Percentiles rank a stretch among this genome's conserved stretches.
phyloP scores from a whole-genome alignment of 2,888 invertebrate species.

The Syritta pipiens region DNA sequence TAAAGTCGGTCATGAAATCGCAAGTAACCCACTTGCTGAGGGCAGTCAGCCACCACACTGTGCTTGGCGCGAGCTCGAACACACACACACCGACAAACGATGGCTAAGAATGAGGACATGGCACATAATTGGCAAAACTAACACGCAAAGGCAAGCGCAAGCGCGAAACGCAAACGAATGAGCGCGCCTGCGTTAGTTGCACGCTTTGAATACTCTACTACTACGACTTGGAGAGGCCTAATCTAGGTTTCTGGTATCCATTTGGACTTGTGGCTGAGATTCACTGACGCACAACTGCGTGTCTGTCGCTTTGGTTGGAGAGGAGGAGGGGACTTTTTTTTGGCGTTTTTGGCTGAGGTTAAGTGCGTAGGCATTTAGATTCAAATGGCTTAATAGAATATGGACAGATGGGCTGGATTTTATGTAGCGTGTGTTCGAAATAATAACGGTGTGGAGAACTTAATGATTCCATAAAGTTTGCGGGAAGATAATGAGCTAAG shows the following conservation, averaged over 20 bases:
- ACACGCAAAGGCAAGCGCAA: conserved; percentile 48
- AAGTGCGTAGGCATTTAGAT: conserved; percentile 34
- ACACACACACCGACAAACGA: too few species aligned
- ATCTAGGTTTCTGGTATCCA: conserved; percentile 63
- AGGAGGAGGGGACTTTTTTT: too few species aligned
- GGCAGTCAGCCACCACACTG: conserved; percentile 36
- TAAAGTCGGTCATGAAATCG: conserved; percentile 79
- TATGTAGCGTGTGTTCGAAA: conserved; percentile 37
- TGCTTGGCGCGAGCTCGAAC: conserved; percentile 19
- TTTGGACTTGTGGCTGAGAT: conserved; percentile 13
- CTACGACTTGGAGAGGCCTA: conserved; percentile 18
- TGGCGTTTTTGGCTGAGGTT: conserved; percentile 14
- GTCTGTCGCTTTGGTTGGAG: conserved; percentile 10
- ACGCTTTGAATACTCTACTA: conserved; percentile 38
- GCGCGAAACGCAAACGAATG: conserved; percentile 12
- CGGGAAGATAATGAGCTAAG: conserved; percentile 21
- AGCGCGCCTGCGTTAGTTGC: conserved; percentile 49
- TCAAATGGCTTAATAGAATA: conserved; percentile 34
- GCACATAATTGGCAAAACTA: conserved; percentile 71
- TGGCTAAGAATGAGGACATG: conserved; percentile 69
- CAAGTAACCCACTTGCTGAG: conserved; percentile 77
- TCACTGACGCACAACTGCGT: conserved; percentile 46
- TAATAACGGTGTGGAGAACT: conserved; percentile 43
- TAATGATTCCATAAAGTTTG: conserved; percentile 25
- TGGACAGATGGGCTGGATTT: conserved; percentile 38